Percentiles rank a stretch among this genome's conserved stretches.
These are phyloP conservation scores for Apamea sordens DNA, from an alignment of 2,888 invertebrate species.

Conservation along the genomic window DNA sequence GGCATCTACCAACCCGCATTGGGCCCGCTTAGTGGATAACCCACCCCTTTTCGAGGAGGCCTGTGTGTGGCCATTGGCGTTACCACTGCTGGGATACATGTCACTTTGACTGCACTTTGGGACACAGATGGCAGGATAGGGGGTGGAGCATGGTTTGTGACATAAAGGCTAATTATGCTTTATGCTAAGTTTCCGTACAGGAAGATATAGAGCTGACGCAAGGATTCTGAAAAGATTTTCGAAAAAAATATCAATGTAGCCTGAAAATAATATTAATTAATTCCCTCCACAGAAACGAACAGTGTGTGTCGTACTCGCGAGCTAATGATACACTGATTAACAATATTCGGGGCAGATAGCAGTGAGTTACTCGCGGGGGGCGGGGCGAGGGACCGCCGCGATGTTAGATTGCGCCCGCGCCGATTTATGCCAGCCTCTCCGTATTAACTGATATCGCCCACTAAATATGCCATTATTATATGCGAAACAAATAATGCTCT, in stretches of 20 bases:
- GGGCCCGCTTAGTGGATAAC: no score
- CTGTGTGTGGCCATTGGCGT: no score
- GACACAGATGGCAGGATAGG: no score
- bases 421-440: slow-evolving; percentile 88
- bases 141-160: no score
- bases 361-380: slow-evolving; percentile 87
- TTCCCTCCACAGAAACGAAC: slow-evolving; percentile 54
- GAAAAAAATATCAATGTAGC: neutral
- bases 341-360: slow-evolving; percentile 90
- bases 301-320: slow-evolving; percentile 76
- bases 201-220: neutral
- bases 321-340: slow-evolving; percentile 90
- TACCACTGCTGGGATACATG: no score
- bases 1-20: no score
- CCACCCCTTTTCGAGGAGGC: no score
- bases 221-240: neutral
- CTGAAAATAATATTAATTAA: slow-evolving; percentile 40
- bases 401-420: slow-evolving; percentile 87
- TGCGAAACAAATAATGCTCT: slow-evolving; percentile 88
- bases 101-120: no score
- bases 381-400: slow-evolving; percentile 79
- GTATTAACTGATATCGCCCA: slow-evolving; percentile 89
- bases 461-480: slow-evolving; percentile 90
- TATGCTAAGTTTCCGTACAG: no score
- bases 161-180: no score